phyloP scores from a whole-genome alignment of 37 sponge, comb jelly and placozoan species.

The Cliona cf. orientalis region DNA sequence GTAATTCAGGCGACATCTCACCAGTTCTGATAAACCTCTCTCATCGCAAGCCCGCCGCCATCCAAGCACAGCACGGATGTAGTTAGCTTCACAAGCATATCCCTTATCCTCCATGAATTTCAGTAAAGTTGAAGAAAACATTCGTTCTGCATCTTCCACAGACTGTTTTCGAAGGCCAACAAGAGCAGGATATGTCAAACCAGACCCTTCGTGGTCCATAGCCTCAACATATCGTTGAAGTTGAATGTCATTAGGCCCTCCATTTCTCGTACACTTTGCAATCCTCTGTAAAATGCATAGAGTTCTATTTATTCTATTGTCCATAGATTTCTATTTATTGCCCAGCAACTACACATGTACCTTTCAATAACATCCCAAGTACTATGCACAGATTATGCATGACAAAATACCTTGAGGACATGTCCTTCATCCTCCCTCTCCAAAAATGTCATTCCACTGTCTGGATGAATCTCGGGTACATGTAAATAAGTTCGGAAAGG shows the following conservation, averaged over 20 bases:
- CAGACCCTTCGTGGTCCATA: constrained; percentile 1
- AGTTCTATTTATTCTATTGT: too few species aligned
- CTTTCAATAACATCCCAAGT: too few species aligned
- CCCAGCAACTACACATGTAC: too few species aligned
- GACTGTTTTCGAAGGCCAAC: constrained; percentile 27
- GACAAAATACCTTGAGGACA: constrained; percentile 31
- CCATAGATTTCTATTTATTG: too few species aligned
- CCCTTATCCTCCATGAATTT: too few species aligned
- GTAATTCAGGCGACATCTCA: constrained; percentile 18
- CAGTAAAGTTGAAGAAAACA: constrained; percentile 8
- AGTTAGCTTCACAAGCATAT: constrained; percentile 9
- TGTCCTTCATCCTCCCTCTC: constrained; percentile 34
- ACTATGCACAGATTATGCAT: not conserved
- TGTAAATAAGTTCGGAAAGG: constrained; percentile 26
- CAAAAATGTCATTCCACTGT: not conserved
- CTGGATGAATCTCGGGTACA: constrained; percentile 33
- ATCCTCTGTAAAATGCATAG: constrained; percentile 18
- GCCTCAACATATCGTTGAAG: constrained; percentile 39
- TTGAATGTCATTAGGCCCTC: constrained; percentile 8
- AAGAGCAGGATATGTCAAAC: constrained; percentile 39
- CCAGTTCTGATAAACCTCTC: constrained; percentile 13
- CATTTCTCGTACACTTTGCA: not conserved
- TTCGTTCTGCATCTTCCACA: constrained; percentile 27
- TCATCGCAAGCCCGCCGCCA: constrained; percentile 45
- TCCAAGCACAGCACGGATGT: constrained; percentile 2